Percentiles rank a stretch among this genome's conserved stretches.
These are phyloP conservation scores for Neodiprion pinetum DNA, from an alignment of 1,140 invertebrate species.

Conservation along the genomic window DNA sequence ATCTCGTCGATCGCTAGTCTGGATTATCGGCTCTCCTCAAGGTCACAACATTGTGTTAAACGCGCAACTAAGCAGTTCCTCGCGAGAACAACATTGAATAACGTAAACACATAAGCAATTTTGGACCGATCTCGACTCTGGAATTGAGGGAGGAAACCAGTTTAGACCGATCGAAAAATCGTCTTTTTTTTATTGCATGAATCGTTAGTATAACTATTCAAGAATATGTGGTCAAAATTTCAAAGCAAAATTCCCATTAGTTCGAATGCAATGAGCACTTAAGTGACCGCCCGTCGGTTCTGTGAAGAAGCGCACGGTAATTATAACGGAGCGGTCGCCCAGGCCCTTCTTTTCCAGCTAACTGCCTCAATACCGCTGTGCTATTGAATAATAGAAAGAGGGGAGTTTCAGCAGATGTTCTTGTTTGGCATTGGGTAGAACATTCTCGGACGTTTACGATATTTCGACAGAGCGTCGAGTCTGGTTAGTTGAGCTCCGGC, in stretches of 20 bases:
- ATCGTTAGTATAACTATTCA: conserved; percentile 27
- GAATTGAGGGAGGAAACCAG: conserved; percentile 14
- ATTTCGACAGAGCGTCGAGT: conserved; percentile 17
- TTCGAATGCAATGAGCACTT: background rate
- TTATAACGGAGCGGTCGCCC: background rate
- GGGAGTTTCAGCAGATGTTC: background rate
- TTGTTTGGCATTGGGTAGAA: background rate
- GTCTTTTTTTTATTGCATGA: conserved; percentile 24
- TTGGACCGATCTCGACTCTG: no score
- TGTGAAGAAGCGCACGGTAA: no score
- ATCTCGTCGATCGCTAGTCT: no score
- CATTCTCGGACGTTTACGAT: conserved; percentile 15
- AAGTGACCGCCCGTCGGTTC: no score
- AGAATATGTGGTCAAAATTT: conserved; percentile 23
- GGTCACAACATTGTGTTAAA: no score
- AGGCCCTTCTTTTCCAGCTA: conserved; percentile 10
- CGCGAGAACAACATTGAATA: no score
- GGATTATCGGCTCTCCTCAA: no score
- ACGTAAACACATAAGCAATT: no score
- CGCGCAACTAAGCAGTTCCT: no score
- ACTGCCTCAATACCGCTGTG: background rate
- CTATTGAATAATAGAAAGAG: background rate
- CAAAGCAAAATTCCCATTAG: conserved; percentile 23
- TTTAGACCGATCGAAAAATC: conserved; percentile 23
- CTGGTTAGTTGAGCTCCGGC: conserved; percentile 9